These are phyloP conservation scores for Apamea epomidion DNA, from an alignment of 2,888 invertebrate genomes.

Conservation along the genomic window DNA sequence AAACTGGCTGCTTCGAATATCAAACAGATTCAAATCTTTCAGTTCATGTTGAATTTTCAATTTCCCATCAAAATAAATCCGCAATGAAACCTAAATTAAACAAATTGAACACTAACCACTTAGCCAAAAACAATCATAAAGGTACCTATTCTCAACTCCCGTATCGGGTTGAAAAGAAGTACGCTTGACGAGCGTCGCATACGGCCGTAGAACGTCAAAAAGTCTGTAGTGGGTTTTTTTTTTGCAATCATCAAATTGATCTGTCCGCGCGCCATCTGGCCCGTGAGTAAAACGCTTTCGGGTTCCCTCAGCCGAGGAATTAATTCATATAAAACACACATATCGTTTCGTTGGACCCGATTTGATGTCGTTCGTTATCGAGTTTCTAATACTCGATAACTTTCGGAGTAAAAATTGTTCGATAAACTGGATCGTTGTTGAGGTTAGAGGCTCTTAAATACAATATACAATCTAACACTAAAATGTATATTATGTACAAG, in stretches of 20 bases:
- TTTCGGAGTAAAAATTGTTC: not conserved
- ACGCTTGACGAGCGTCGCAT: conserved; percentile 72
- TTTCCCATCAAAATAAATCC: not conserved
- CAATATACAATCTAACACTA: not conserved
- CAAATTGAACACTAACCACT: conserved; percentile 46
- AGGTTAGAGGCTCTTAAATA: not conserved
- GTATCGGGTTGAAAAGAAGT: conserved; percentile 72
- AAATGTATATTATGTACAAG: not conserved
- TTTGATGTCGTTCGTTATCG: conserved; percentile 66
- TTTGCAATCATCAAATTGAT: conserved; percentile 91
- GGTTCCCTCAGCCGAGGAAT: conserved; percentile 87
- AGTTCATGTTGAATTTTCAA: not conserved
- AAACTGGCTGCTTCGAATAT: not conserved
- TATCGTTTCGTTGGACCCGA: conserved; percentile 75
- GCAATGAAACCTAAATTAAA: conserved; percentile 25
- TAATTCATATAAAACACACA: conserved; percentile 90
- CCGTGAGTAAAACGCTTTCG: conserved; percentile 89
- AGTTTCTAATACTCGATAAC: conserved; percentile 59
- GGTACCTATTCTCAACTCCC: conserved; percentile 64
- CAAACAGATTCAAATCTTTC: not conserved
- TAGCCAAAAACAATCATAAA: conserved; percentile 62
- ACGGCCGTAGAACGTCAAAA: conserved; percentile 85
- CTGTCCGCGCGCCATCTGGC: conserved; percentile 89
- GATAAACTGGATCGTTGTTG: not conserved
- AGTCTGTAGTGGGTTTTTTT: conserved; percentile 84